Percentiles rank a stretch among this genome's conserved stretches.
Conservation (phyloP, 2,113 vertebrate genomes). For the Sander lucioperca region DNA sequence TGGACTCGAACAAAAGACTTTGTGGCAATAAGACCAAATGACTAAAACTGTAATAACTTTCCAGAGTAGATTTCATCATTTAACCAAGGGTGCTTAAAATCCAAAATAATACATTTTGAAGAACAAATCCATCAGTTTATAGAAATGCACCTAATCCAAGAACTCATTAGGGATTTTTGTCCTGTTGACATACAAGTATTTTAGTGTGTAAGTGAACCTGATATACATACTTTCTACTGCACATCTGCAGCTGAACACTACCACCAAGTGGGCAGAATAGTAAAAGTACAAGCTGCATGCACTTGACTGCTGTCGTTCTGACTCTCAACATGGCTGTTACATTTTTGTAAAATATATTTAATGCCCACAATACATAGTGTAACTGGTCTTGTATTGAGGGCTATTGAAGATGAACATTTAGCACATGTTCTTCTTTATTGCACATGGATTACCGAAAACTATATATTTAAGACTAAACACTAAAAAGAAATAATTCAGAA, state of each 20-base stretch:
- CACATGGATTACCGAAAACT: background rate
- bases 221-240: background rate
- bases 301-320: background rate
- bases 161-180: background rate
- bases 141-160: background rate
- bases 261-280: slow-evolving; percentile 51
- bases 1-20: background rate
- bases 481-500: background rate
- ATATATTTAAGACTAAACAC: background rate
- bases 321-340: background rate
- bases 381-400: background rate
- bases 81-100: background rate
- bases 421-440: background rate
- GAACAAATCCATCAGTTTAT: background rate
- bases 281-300: background rate
- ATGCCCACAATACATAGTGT: background rate
- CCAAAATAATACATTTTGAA: background rate
- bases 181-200: background rate
- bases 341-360: background rate
- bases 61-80: background rate
- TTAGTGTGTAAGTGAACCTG: background rate
- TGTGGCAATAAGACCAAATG: background rate
- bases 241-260: slow-evolving; percentile 31
- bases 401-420: background rate
- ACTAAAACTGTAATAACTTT: background rate